Conservation (phyloP, 2,797 vertebrate genomes). For the Taenioides sp. region DNA sequence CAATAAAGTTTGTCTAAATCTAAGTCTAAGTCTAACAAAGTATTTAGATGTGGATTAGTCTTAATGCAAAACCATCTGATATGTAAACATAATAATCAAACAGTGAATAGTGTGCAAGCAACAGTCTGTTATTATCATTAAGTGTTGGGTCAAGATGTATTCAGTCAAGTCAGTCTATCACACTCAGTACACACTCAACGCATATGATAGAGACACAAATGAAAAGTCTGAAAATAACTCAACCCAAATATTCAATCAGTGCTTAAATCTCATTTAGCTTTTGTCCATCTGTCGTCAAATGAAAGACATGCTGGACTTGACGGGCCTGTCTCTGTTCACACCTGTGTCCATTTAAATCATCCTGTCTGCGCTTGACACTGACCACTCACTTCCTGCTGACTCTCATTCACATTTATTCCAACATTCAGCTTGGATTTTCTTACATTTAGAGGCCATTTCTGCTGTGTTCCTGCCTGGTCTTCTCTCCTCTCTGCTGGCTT, state of each 20-base stretch:
- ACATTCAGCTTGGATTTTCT: slow-evolving; percentile 56
- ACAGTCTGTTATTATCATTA: background rate
- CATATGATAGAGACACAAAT: too few species aligned
- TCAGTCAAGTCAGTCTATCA: background rate
- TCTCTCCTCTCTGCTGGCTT: slow-evolving; percentile 53
- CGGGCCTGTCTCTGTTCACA: slow-evolving; percentile 25
- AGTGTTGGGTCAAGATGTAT: background rate
- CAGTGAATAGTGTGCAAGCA: background rate
- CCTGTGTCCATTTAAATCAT: slow-evolving; percentile 25
- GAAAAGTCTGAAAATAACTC: slow-evolving; percentile 13
- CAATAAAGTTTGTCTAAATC: too few species aligned
- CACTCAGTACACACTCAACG: background rate
- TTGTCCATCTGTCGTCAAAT: slow-evolving; percentile 36
- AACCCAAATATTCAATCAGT: slow-evolving; percentile 46
- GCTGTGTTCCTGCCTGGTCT: slow-evolving; percentile 52
- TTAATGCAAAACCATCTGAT: slow-evolving; percentile 20
- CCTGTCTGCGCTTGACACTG: slow-evolving; percentile 25
- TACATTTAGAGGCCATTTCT: slow-evolving; percentile 84
- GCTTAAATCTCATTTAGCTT: slow-evolving; percentile 46
- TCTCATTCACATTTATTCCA: slow-evolving; percentile 31
- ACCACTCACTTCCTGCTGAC: slow-evolving; percentile 10
- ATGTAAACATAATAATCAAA: slow-evolving; percentile 12
- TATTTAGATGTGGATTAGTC: slow-evolving; percentile 39
- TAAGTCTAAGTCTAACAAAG: background rate
- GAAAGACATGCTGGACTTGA: slow-evolving; percentile 39